Base-by-base conservation (phyloP, 2,888 invertebrate species). In the Zygaena filipendulae region DNA sequence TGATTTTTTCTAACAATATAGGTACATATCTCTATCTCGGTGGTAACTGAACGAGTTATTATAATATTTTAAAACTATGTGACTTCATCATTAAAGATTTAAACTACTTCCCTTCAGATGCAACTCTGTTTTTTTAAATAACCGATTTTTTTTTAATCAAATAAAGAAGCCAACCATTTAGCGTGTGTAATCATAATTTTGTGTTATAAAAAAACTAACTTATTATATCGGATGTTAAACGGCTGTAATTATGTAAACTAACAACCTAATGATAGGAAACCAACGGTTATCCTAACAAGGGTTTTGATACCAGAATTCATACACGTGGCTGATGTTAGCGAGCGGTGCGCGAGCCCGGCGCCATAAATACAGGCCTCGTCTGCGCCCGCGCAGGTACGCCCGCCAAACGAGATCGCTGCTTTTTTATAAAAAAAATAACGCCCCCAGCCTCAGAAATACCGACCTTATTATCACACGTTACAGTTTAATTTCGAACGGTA, bases 321-420 rank as follows among this genome's bases (percentile, higher is more conserved):
- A 59, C 71, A 70, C 71, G 71, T 71, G 70, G 60, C 60, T n/a
- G n/a, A 49, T 57, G 49, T 51, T 54, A 50, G 55, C 50, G 49
- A 52, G 52, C 55, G 52, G 56, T 58, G 57, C 52, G 54, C 57
- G 56, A 55, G 51, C 49, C 57, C 57, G 75, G 77, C 77, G 77
- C 77, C 77, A 74, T 79, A 79, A 79, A 77, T 77, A 79, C 74
- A 69, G 68, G 55, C 56, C 66, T 67, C 67, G 67, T 71, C 72
- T 62, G 74, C 71, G 68, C 66, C 48, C 46, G 67, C 74, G 70
- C 75, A 77, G 74, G 77, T 77, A 70, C 72, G 72, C 70, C 70
- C 64, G 72, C 69, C 75, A 77, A 77, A 75, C 75, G 59, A 77
- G 75, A 75, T 71, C 58, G 60, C 49, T 50, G 64, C 62, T 69